Evolutionary conservation across 2,797 vertebrate species (phyloP).

Genomic region (Neosilurus hyrtlii): DNA sequence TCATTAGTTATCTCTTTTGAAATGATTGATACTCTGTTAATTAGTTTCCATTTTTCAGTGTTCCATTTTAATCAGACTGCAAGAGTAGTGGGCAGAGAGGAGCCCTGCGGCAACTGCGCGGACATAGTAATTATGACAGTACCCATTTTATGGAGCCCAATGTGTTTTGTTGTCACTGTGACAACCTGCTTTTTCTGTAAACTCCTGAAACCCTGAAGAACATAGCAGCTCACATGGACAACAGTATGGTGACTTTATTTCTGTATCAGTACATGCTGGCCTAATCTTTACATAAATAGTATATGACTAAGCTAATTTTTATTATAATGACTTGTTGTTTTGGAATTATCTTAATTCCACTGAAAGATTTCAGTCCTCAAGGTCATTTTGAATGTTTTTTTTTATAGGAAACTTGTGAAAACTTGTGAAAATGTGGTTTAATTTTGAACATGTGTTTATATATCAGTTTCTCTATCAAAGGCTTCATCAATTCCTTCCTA

Average conservation of each 20-base stretch:
- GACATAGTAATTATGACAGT: slow-evolving; percentile 22
- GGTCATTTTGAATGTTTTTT: background rate
- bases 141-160: slow-evolving; percentile 7
- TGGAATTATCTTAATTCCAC: background rate
- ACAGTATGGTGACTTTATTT: background rate
- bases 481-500: background rate
- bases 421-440: background rate
- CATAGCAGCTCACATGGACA: background rate
- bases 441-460: background rate
- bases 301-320: background rate
- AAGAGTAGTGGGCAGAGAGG: background rate
- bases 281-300: background rate
- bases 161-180: background rate
- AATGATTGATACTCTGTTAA: background rate
- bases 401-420: background rate
- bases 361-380: background rate
- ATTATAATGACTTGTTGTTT: background rate
- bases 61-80: slow-evolving; percentile 27
- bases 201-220: background rate
- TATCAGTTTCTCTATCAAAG: background rate
- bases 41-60: slow-evolving; percentile 15
- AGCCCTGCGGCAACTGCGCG: background rate
- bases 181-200: background rate
- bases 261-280: background rate
- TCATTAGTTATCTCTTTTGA: slow-evolving; percentile 5